Percentiles rank a stretch among this genome's conserved stretches.
Evolutionary conservation across 2,797 vertebrate genomes (phyloP).

Genomic region (Dromococcyx pavoninus): DNA sequence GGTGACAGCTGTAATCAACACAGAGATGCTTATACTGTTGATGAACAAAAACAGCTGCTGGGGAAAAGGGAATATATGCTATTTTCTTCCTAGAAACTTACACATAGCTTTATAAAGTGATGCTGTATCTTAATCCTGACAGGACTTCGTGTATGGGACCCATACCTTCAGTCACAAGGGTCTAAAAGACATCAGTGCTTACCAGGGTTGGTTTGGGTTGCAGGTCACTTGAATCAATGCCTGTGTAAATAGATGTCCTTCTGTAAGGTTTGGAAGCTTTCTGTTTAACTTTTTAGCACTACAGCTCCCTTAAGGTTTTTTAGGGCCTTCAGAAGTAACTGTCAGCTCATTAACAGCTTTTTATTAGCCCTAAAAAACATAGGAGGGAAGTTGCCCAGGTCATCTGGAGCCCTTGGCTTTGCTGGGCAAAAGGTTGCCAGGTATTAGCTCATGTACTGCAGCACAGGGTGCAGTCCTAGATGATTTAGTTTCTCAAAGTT

Average conservation of each 20-base stretch:
- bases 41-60: conserved; percentile 16
- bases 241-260: background rate
- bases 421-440: background rate
- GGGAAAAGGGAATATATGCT: background rate
- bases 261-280: background rate
- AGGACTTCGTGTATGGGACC: background rate
- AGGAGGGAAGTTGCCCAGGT: background rate
- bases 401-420: background rate
- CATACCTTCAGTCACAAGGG: background rate
- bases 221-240: background rate
- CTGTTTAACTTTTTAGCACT: background rate
- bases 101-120: background rate
- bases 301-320: background rate
- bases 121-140: background rate
- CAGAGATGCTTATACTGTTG: background rate
- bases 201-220: background rate
- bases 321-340: background rate
- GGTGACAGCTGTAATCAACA: conserved; percentile 11
- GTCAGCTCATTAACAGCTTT: conserved; percentile 12
- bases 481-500: background rate
- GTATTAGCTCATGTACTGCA: background rate
- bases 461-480: background rate
- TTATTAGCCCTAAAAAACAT: background rate
- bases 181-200: background rate
- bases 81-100: background rate